Base-by-base conservation (phyloP, 2,888 invertebrate species). In the Melipona beecheii region DNA sequence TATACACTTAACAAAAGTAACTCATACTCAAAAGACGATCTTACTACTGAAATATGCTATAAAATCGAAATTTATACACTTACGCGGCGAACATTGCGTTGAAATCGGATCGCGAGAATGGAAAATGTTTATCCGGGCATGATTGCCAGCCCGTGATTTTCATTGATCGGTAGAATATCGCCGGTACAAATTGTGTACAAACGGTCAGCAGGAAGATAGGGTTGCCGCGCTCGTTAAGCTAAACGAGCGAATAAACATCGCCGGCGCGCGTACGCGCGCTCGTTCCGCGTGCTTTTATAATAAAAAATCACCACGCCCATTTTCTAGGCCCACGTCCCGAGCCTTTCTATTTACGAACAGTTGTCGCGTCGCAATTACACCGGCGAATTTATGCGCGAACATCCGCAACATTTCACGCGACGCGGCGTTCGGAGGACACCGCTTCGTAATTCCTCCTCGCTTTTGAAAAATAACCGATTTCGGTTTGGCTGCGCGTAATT, bases 171-270 rank as follows among this genome's bases (percentile, higher is more conserved):
- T 60, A 27, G 21, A 60, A 58, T 49, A 49, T 72, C 24, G 60
- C 27, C 13, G 50, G 50, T 27, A 52, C 71, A 36, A 71, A 58
- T 43, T 56, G 71, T 71, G 24, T 43, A 43, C 36, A 49, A 19
- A 60, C 43, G 6, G 50, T 19, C 49, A n/a, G 27, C 24, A 27
- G 21, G 49, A n/a, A 19, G 36, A 50, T 27, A 50, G n/a, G 27
- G 62, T 62, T 50, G 43, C 43, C 43, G 9, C 31, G 73, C 60
- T 73, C 73, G 50, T 62, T 73, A 50, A 72, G 56, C 60, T 49
- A 60, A 72, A 72, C 27, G 60, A 60, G 72, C 60, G 27, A 72
- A 73, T 73, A 62, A 62, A 56, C 62, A 73, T n/a, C 15, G n/a
- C 17, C 9, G 9, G 15, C 19, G 21, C 11, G 27, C 13, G 50